Conservation (phyloP, 2,113 vertebrate species). For the Pithys albifrons region DNA sequence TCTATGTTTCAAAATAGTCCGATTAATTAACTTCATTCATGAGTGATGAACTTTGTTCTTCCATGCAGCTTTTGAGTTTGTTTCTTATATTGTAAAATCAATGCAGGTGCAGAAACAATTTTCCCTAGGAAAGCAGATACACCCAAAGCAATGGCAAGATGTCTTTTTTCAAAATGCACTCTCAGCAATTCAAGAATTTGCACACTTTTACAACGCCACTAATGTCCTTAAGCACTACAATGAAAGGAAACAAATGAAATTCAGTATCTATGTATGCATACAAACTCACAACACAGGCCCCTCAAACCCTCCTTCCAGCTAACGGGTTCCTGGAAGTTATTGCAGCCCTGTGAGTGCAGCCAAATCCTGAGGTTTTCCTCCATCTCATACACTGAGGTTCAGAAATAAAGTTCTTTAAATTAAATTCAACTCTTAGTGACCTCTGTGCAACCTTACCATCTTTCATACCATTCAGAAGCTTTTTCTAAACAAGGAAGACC, state of each 20-base stretch:
- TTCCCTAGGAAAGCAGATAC: not conserved
- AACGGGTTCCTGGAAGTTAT: not conserved
- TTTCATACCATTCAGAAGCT: not conserved
- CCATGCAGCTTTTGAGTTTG: not conserved
- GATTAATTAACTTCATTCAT: constrained; percentile 18
- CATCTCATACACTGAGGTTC: not conserved
- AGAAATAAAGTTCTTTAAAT: not conserved
- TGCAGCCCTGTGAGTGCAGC: not conserved
- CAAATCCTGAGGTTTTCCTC: not conserved
- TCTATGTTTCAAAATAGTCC: constrained; percentile 5
- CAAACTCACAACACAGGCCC: not conserved
- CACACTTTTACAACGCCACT: not conserved
- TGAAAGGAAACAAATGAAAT: not conserved
- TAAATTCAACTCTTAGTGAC: not conserved
- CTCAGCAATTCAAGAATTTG: not conserved
- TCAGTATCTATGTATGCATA: not conserved
- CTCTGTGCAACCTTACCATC: not conserved
- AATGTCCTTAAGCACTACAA: accelerated
- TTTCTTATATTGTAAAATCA: not conserved
- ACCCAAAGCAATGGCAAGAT: not conserved
- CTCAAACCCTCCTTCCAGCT: not conserved
- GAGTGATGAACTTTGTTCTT: not conserved
- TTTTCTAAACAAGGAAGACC: not conserved
- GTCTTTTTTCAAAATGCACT: not conserved
- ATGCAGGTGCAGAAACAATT: not conserved